phyloP scores from a whole-genome alignment of 2,888 invertebrate species.

The Didymodactylos carnosus region DNA sequence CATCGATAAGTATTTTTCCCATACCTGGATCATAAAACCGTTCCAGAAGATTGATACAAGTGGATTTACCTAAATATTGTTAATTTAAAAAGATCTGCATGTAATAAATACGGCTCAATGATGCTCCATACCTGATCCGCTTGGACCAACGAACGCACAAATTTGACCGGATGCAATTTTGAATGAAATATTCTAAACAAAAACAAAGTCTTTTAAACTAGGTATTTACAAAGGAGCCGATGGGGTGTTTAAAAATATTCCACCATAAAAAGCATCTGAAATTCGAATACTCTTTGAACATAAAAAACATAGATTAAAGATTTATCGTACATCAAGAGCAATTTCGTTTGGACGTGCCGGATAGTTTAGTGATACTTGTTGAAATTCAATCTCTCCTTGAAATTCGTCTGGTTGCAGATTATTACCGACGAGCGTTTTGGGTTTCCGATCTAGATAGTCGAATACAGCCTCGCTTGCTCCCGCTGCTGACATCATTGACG shows the following conservation, averaged over 20 bases:
- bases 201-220: neutral
- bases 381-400: slow-evolving; percentile 49
- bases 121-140: slow-evolving; percentile 23
- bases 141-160: slow-evolving; percentile 36
- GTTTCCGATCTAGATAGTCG: slow-evolving; percentile 30
- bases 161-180: slow-evolving; percentile 34
- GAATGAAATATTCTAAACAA: slow-evolving; percentile 30
- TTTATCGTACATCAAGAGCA: neutral
- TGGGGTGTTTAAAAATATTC: too few species aligned
- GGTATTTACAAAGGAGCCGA: too few species aligned
- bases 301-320: neutral
- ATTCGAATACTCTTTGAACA: too few species aligned
- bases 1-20: slow-evolving; percentile 33
- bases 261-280: too few species aligned
- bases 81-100: neutral
- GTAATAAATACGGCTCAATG: neutral
- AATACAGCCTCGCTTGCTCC: slow-evolving; percentile 35
- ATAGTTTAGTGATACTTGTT: slow-evolving; percentile 57
- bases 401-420: slow-evolving; percentile 18
- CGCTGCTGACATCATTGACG: slow-evolving; percentile 35
- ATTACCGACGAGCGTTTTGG: slow-evolving; percentile 22
- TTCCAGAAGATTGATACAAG: slow-evolving; percentile 34
- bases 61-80: slow-evolving; percentile 22
- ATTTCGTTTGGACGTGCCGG: slow-evolving; percentile 53
- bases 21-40: slow-evolving; percentile 33